A percentile compares a stretch with the other conserved stretches of the same genome.
phyloP scores from a whole-genome alignment of 2,113 vertebrate species.

The Sarotherodon lohbergeri region DNA sequence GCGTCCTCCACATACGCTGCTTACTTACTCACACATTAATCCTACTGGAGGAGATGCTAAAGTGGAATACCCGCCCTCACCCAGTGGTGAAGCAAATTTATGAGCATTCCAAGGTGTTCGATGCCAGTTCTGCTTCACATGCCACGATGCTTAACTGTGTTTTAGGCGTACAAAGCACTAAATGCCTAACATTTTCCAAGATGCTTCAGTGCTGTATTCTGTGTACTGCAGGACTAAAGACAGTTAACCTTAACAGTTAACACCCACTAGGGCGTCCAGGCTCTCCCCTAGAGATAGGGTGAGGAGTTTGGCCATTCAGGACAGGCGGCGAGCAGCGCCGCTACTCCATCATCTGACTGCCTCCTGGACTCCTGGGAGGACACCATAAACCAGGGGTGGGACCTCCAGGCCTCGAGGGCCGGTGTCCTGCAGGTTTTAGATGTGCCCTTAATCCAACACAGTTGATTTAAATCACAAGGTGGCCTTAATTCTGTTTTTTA shows the following conservation, averaged over 20 bases:
- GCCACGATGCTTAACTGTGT: not conserved
- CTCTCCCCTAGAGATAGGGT: not conserved
- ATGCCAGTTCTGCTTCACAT: not conserved
- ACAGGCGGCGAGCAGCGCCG: not conserved
- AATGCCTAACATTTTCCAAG: not conserved
- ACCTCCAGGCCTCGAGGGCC: not conserved
- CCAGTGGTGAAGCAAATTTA: not conserved
- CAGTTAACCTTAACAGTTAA: not conserved
- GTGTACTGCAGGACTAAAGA: not conserved
- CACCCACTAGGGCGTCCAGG: not conserved
- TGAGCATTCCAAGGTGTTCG: not conserved
- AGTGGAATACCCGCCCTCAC: not conserved
- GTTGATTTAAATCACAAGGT: not conserved
- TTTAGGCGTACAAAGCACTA: not conserved
- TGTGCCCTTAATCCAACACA: not conserved
- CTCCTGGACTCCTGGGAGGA: not conserved
- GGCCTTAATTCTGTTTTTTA: not conserved
- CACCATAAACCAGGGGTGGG: not conserved
- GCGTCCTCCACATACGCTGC: not conserved
- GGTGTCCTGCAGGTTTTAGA: not conserved
- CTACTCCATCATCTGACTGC: not conserved
- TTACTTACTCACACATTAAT: not conserved
- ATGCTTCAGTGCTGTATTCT: not conserved
- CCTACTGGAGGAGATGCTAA: not conserved
- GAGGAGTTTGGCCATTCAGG: accelerated